Evolutionary conservation across 2,797 vertebrate genomes (phyloP), one percentile per base, ranked within the genome.

Genomic region (Sebastes hopkinsi): DNA sequence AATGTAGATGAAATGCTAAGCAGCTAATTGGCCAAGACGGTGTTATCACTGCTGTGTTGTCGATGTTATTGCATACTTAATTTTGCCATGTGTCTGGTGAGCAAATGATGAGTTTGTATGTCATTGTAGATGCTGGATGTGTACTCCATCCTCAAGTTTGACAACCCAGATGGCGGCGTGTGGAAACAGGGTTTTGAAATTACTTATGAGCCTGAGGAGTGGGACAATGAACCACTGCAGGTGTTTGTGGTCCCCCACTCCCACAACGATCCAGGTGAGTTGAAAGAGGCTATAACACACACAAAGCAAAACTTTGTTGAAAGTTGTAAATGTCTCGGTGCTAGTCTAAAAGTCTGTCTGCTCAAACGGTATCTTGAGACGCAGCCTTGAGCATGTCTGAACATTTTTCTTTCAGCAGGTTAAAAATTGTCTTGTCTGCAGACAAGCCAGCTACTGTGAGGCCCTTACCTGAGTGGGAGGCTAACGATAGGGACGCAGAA

Each of bases 171-270:
- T 0, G 99, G 99, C 0, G 99, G 99, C 0, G 99, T 98, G 27
- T 99, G 99, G 99, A 98, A 98, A 88, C 99, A 99, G 88, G 99
- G 99, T 78, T 99, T 99, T 0, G 99, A 99, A 65, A 99, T 99
- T 83, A 96, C 97, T n/a, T 99, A 98, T 0, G 96, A 98, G 11
- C 93, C 96, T 0, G 93, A 90, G 0, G 98, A 99, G 89, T 99
- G 99, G 99, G 96, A 99, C 23, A 8, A 81, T 0, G 97, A 99
- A 68, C 96, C 96, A 0, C 92, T 99, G 54, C 98, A 98, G 91
- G 98, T 99, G 80, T 99, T 98, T 29, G 98, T 99, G 69, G 97
- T 99, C 32, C 99, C 99, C 0, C 99, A 99, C 82, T 99, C 98
- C 2, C 99, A 99, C 95, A 99, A 99, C 0, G 99, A 99, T 89